A percentile compares a stretch with the other conserved stretches of the same genome.
phyloP scores from a whole-genome alignment of 1,140 invertebrate genomes.

The Lanistes nyassanus region DNA sequence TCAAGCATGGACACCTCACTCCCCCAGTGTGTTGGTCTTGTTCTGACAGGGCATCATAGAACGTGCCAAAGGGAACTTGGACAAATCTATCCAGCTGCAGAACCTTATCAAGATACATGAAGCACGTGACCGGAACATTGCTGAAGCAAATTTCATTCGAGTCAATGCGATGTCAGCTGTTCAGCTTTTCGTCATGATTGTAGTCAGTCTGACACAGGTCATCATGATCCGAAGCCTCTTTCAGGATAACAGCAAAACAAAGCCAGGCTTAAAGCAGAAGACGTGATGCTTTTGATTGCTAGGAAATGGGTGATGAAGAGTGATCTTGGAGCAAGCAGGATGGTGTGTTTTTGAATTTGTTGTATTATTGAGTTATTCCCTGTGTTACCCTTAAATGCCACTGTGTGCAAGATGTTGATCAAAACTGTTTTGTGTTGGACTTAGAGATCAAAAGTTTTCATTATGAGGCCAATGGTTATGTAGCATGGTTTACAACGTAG shows the following conservation, averaged over 20 bases:
- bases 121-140: slow-evolving; percentile 81
- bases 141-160: slow-evolving; percentile 79
- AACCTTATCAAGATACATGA: slow-evolving; percentile 79
- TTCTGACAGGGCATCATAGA: slow-evolving; percentile 70
- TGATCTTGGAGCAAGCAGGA: too few relatives aligned
- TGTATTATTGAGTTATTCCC: too few relatives aligned
- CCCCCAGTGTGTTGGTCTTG: too few relatives aligned
- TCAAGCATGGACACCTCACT: too few relatives aligned
- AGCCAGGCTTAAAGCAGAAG: slow-evolving; percentile 11
- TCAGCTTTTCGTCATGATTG: slow-evolving; percentile 78
- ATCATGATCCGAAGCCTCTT: slow-evolving; percentile 77
- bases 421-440: too few relatives aligned
- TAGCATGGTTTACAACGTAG: too few relatives aligned
- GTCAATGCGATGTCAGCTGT: slow-evolving; percentile 80
- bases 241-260: slow-evolving; percentile 68
- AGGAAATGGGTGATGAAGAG: neutral
- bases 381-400: too few relatives aligned
- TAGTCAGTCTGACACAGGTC: slow-evolving; percentile 76
- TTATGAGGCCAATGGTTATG: too few relatives aligned
- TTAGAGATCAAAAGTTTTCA: too few relatives aligned
- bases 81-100: slow-evolving; percentile 76
- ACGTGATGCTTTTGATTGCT: slow-evolving; percentile 10
- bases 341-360: too few relatives aligned
- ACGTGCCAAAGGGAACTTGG: slow-evolving; percentile 72
- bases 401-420: too few relatives aligned